Percentiles rank a stretch among this genome's conserved stretches.
Conservation (phyloP, 2,113 vertebrate species). For the Pollachius pollachius region DNA sequence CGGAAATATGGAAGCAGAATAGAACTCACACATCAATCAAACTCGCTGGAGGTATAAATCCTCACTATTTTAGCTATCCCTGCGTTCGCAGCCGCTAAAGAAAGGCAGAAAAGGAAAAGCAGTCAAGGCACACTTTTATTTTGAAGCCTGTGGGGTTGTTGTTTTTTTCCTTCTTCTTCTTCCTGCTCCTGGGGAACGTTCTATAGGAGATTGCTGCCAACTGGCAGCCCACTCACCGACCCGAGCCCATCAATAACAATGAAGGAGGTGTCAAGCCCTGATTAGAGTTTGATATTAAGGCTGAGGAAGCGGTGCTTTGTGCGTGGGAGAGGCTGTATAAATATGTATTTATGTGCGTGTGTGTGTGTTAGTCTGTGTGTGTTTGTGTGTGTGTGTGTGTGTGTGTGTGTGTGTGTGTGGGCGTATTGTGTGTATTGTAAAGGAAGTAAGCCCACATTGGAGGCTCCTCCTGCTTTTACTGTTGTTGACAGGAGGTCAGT, state of each 20-base stretch:
- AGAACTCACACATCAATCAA: conserved; percentile 42
- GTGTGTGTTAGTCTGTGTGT: not conserved
- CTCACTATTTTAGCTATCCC: not conserved
- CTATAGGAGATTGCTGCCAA: conserved; percentile 22
- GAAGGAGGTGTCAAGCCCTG: conserved; percentile 44
- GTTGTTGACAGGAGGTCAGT: too few species aligned
- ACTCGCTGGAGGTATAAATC: conserved; percentile 41
- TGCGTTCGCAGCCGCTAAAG: conserved; percentile 25
- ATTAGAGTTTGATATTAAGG: conserved; percentile 52
- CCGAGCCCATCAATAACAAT: conserved; percentile 54
- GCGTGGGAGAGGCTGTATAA: not conserved
- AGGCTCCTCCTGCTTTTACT: too few species aligned
- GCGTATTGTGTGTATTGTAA: not conserved
- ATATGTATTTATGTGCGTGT: not conserved
- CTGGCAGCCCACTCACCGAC: conserved; percentile 30
- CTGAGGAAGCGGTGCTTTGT: conserved; percentile 9
- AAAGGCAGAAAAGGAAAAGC: conserved; percentile 37
- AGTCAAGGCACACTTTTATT: conserved; percentile 19
- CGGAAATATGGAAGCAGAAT: not conserved
- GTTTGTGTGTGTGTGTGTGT: not conserved
- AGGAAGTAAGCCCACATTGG: too few species aligned
- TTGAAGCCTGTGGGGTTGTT: conserved; percentile 18
- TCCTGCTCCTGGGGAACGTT: conserved; percentile 19
- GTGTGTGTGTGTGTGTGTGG: not conserved
- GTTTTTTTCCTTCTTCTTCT: not conserved